Percentiles rank a stretch among this genome's conserved stretches.
These are phyloP conservation scores for Botia almorhae DNA, from an alignment of 2,797 vertebrate species.

Conservation along the genomic window DNA sequence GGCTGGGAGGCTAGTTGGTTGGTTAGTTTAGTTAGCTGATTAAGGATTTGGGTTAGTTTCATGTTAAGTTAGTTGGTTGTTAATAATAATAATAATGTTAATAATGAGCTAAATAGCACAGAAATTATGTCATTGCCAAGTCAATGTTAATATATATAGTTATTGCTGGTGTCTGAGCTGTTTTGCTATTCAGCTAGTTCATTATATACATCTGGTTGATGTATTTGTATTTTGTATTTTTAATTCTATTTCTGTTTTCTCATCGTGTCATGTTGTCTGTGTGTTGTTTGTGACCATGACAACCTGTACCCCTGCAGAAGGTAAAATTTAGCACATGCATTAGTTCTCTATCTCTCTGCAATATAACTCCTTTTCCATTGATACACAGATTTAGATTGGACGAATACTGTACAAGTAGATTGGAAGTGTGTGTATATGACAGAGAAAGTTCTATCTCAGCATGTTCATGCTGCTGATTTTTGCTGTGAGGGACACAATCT, in stretches of 20 bases:
- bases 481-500: constrained; percentile 53
- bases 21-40: too few relatives aligned
- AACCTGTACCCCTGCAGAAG: constrained; percentile 79
- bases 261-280: constrained; percentile 78
- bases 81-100: too few relatives aligned
- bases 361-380: constrained; percentile 36
- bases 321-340: constrained; percentile 71
- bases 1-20: too few relatives aligned
- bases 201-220: constrained; percentile 20
- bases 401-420: constrained; percentile 4
- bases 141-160: not conserved
- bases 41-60: too few relatives aligned
- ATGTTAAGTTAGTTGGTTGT: too few relatives aligned
- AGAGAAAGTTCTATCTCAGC: constrained; percentile 35
- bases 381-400: not conserved
- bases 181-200: not conserved
- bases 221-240: constrained; percentile 29
- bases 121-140: too few relatives aligned
- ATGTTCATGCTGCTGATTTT: constrained; percentile 50
- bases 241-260: constrained; percentile 68
- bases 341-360: constrained; percentile 15
- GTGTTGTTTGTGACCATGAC: constrained; percentile 78
- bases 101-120: too few relatives aligned
- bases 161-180: constrained; percentile 35
- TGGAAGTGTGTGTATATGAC: not conserved